Evolutionary conservation across 2,797 vertebrate genomes (phyloP), one percentile per base, ranked within the genome.

Genomic region (Australoheros facetus): DNA sequence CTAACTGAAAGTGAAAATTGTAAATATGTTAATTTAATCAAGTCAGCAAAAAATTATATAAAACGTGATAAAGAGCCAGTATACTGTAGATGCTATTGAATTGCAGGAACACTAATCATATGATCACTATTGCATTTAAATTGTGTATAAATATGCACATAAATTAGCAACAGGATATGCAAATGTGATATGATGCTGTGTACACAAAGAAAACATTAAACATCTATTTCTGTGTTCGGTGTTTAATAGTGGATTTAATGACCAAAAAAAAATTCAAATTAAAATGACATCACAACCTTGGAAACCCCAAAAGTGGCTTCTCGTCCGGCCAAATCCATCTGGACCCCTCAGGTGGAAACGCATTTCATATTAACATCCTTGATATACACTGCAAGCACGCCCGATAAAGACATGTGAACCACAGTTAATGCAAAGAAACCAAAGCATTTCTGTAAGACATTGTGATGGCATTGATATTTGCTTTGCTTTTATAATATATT

Each of bases 301-400:
- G 87, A 99, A 99, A 45, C 97, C 98, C 98, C 98, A 99, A 91
- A 96, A 97, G 89, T 99, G 97, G 84, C 94, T 98, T 85, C 98
- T 98, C 56, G 96, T 96, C 79, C 98, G 94, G 45, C 97, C 97
- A 91, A 99, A 98, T 72, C 98, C 98, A 37, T 98, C 91, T 99
- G 98, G 10, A 99, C 98, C 98, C 99, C 93, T 74, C 26, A 48
- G 34, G 53, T 56, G n/a, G 21, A 39, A 72, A 72, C 21, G 5
- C 23, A 5, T 45, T 48, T 66, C 10, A 37, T 55, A 56, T 56
- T 55, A 39, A 26, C 21, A 56, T 56, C 4, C 34, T 56, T 56
- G 9, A 19, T 28, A 17, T 19, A 34, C 3, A 57, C 23, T 8
- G 42, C 42, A 72, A 56, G 48, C 45, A 16, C 16, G 4, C 14